A percentile compares a stretch with the other conserved stretches of the same genome.
These are phyloP conservation scores for Heliothis peltigera DNA, from an alignment of 2,888 invertebrate genomes.

Conservation along the genomic window DNA sequence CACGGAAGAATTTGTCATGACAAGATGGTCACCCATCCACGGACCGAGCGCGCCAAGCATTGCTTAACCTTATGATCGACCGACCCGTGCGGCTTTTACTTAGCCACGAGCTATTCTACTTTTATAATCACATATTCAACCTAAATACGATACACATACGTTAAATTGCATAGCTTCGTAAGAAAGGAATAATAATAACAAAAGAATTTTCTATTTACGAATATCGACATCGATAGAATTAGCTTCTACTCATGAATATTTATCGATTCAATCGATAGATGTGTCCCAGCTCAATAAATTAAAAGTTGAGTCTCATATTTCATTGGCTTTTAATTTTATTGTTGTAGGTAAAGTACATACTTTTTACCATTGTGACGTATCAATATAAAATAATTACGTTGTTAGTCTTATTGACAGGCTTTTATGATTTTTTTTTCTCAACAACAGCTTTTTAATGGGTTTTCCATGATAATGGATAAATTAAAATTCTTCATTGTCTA, in stretches of 20 bases:
- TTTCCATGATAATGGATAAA: too few species aligned
- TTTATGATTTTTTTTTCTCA: conserved; percentile 29
- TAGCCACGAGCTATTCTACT: too few species aligned
- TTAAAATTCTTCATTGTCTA: too few species aligned
- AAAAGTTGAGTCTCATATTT: conserved; percentile 41
- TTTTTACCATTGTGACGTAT: conserved; percentile 43
- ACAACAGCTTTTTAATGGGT: conserved; percentile 6
- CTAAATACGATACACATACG: too few species aligned
- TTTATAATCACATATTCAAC: too few species aligned
- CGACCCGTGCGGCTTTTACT: too few species aligned
- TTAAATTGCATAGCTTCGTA: neutral
- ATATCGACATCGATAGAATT: conserved; percentile 49
- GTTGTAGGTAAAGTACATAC: conserved; percentile 18
- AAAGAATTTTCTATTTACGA: neutral
- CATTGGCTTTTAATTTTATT: conserved; percentile 48
- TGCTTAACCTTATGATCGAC: too few species aligned
- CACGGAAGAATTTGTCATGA: too few species aligned
- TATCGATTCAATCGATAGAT: conserved; percentile 41
- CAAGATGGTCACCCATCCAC: too few species aligned
- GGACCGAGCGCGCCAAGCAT: too few species aligned
- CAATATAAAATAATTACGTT: conserved; percentile 42
- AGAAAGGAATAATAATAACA: neutral
- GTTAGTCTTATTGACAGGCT: conserved; percentile 42
- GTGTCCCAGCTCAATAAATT: conserved; percentile 34
- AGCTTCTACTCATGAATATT: conserved; percentile 23